Evolutionary conservation across 2,888 invertebrate species (phyloP).

Genomic region (Pilophorus perplexus): DNA sequence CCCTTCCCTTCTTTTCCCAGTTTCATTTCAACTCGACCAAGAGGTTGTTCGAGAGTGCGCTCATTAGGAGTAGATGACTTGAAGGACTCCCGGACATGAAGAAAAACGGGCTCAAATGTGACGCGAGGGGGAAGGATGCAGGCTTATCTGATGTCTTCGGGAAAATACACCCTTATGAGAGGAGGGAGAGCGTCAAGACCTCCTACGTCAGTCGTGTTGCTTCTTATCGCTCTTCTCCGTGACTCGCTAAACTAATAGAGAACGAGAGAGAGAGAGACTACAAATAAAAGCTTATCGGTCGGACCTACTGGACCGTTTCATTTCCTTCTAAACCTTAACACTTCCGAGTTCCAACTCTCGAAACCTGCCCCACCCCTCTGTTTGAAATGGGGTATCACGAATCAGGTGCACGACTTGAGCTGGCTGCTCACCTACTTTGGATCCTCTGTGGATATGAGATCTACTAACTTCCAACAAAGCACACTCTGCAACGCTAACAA

Average conservation of each 20-base stretch:
- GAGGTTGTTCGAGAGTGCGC: slow-evolving; percentile 24
- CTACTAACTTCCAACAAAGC: too few species aligned
- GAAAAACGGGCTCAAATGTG: too few species aligned
- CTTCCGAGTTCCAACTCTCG: slow-evolving; percentile 19
- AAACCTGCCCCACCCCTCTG: background rate
- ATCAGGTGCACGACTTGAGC: slow-evolving; percentile 22
- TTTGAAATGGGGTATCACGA: slow-evolving; percentile 20
- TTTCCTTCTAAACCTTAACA: slow-evolving; percentile 22
- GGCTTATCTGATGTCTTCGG: too few species aligned
- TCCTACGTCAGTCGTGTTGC: slow-evolving; percentile 20
- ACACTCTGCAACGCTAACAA: too few species aligned
- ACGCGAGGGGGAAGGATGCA: too few species aligned
- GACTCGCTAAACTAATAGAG: slow-evolving; percentile 30
- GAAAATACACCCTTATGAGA: background rate
- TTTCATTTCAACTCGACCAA: too few species aligned
- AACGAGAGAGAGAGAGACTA: background rate
- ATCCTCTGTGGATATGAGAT: too few species aligned
- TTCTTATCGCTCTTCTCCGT: slow-evolving; percentile 26
- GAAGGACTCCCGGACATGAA: too few species aligned
- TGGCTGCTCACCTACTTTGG: background rate
- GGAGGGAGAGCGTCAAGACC: slow-evolving; percentile 2
- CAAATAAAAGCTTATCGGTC: background rate
- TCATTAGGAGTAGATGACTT: slow-evolving; percentile 20
- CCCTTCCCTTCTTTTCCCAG: too few species aligned
- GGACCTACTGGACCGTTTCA: slow-evolving; percentile 31